Conservation (phyloP, 2,888 invertebrate genomes). For the Unio delphinus region DNA sequence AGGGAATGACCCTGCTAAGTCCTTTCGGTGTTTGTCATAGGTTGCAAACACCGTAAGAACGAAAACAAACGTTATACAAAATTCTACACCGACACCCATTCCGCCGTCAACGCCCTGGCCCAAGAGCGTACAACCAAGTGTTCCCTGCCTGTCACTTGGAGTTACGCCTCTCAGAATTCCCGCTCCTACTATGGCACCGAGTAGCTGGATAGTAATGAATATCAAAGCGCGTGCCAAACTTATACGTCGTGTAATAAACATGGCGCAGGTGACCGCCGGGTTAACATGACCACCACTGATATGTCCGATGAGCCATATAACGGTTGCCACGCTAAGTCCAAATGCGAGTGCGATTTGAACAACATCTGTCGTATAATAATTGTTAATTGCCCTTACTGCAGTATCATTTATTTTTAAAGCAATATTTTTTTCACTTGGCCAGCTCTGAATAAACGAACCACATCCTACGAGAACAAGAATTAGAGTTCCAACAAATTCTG, state of each 20-base stretch:
- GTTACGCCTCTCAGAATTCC: constrained; percentile 80
- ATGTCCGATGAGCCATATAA: constrained; percentile 87
- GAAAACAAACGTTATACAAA: constrained; percentile 87
- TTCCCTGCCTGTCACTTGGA: constrained; percentile 80
- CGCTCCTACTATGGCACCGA: constrained; percentile 93
- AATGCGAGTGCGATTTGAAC: constrained; percentile 89
- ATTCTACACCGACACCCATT: constrained; percentile 88
- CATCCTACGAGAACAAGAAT: constrained; percentile 88
- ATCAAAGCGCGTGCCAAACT: constrained; percentile 82
- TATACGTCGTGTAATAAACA: constrained; percentile 86
- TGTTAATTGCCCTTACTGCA: no score
- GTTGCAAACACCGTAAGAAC: constrained; percentile 88
- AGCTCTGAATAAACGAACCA: constrained; percentile 79
- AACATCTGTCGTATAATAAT: constrained; percentile 12
- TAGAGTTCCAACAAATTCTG: constrained; percentile 90
- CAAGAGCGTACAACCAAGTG: constrained; percentile 82
- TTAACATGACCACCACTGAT: constrained; percentile 80
- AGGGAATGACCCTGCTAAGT: constrained; percentile 83
- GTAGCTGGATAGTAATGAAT: constrained; percentile 92
- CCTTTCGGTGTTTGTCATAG: constrained; percentile 84
- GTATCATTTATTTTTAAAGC: no score
- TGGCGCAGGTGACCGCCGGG: constrained; percentile 73
- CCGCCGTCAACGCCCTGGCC: constrained; percentile 71
- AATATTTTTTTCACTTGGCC: no score
- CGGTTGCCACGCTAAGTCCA: constrained; percentile 87